Conservation (phyloP, 2,888 invertebrate genomes). For the Blastobasis adustella region DNA sequence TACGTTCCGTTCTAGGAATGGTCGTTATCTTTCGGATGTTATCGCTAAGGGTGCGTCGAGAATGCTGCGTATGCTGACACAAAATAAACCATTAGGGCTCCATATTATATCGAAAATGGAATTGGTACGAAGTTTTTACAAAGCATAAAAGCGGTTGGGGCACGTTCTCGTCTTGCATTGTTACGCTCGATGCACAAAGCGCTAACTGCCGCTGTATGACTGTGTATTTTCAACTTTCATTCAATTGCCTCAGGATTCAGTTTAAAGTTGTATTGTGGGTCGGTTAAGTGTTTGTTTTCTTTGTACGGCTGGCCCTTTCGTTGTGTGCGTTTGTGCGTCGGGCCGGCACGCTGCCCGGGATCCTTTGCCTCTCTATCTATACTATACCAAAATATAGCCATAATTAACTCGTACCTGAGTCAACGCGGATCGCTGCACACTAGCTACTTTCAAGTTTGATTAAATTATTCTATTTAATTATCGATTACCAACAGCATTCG, state of each 20-base stretch:
- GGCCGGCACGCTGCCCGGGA: slow-evolving; percentile 34
- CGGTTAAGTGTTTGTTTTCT: slow-evolving; percentile 36
- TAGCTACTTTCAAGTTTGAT: no score
- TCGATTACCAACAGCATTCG: no score
- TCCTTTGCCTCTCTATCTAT: slow-evolving; percentile 51
- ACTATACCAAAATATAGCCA: slow-evolving; percentile 44
- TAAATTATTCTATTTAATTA: no score
- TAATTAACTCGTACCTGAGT: slow-evolving; percentile 71
- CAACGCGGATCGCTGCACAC: slow-evolving; percentile 40
- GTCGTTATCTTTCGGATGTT: slow-evolving; percentile 41
- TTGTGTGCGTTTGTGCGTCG: slow-evolving; percentile 69
- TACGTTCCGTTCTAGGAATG: slow-evolving; percentile 32
- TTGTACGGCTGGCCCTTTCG: slow-evolving; percentile 47
- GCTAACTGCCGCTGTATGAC: slow-evolving; percentile 26
- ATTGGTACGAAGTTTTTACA: slow-evolving; percentile 38
- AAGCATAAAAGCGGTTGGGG: slow-evolving; percentile 64
- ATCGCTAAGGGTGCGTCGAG: slow-evolving; percentile 33
- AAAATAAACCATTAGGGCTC: not conserved
- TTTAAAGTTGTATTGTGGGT: slow-evolving; percentile 27
- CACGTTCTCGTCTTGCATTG: slow-evolving; percentile 67
- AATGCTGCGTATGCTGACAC: slow-evolving; percentile 18
- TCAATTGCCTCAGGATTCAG: slow-evolving; percentile 39
- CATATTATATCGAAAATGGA: not conserved
- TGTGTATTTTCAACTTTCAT: slow-evolving; percentile 39
- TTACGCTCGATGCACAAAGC: slow-evolving; percentile 34